These are phyloP conservation scores for Sylvia atricapilla DNA, from an alignment of 2,113 vertebrate species.

Conservation along the genomic window DNA sequence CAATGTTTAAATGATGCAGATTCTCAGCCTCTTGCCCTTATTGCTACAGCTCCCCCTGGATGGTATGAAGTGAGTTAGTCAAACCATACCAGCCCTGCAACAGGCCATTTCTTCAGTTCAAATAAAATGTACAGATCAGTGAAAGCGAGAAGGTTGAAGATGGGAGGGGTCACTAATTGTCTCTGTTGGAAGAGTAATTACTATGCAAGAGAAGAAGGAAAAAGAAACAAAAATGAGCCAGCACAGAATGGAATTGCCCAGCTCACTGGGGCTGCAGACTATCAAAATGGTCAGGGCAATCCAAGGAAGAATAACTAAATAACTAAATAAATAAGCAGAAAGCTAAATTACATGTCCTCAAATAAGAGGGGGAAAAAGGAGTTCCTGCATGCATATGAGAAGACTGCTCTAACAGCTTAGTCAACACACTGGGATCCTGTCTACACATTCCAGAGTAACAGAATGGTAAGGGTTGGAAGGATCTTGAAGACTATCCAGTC, in stretches of 20 bases:
- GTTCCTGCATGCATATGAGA: neutral
- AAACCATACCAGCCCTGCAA: neutral
- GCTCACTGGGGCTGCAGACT: neutral
- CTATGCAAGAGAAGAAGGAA: neutral
- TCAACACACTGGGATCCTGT: neutral
- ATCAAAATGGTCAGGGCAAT: neutral
- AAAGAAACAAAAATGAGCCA: neutral
- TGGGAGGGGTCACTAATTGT: neutral
- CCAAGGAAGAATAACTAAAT: neutral
- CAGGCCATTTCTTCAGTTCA: neutral
- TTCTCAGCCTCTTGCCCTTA: neutral
- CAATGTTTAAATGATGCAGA: neutral
- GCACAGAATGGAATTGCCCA: neutral
- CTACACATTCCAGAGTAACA: neutral
- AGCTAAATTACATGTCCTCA: neutral
- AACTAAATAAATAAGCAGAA: neutral
- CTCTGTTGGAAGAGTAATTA: neutral
- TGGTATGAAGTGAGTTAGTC: neutral
- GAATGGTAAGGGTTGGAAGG: neutral
- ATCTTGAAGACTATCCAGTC: neutral
- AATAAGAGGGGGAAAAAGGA: neutral
- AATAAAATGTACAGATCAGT: neutral
- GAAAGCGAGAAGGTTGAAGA: neutral
- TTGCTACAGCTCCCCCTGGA: neutral
- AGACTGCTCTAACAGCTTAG: neutral